phyloP scores from a whole-genome alignment of 2,113 vertebrate genomes.

The Hoplias malabaricus region DNA sequence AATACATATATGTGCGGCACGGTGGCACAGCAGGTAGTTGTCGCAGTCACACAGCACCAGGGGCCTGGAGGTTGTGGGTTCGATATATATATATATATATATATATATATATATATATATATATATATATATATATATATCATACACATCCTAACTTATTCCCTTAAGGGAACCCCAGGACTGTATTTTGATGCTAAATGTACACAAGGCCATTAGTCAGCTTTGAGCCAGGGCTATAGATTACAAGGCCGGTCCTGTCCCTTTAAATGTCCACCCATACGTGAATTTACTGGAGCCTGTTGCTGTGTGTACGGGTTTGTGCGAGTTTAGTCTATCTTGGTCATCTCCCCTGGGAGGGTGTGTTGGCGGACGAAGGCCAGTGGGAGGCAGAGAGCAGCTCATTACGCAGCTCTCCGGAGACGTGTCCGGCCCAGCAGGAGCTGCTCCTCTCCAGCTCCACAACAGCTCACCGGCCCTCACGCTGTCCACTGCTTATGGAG shows the following conservation, averaged over 20 bases:
- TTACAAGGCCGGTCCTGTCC: background rate
- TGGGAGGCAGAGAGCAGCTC: conserved; percentile 29
- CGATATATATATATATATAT: no score
- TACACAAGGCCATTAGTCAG: no score
- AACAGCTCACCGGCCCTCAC: conserved; percentile 55
- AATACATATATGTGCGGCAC: no score
- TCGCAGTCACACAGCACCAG: no score
- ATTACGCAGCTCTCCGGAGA: conserved; percentile 48
- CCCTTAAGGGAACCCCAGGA: no score
- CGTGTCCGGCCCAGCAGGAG: conserved; percentile 38
- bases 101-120: no score
- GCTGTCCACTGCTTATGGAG: conserved; percentile 74
- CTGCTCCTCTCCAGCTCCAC: conserved; percentile 48
- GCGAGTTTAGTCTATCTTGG: conserved; percentile 26
- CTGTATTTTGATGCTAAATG: no score
- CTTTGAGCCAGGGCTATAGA: no score
- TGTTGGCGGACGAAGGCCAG: conserved; percentile 40
- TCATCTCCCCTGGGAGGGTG: conserved; percentile 35
- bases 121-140: no score
- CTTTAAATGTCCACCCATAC: conserved; percentile 1
- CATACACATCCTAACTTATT: no score
- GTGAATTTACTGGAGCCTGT: conserved; percentile 22
- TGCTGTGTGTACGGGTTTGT: conserved; percentile 24
- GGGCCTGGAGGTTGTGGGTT: no score
- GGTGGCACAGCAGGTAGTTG: no score